A percentile compares a stretch with the other conserved stretches of the same genome.
These are phyloP conservation scores for Erpobdella octoculata DNA, from an alignment of 2,888 invertebrate species.

Conservation along the genomic window DNA sequence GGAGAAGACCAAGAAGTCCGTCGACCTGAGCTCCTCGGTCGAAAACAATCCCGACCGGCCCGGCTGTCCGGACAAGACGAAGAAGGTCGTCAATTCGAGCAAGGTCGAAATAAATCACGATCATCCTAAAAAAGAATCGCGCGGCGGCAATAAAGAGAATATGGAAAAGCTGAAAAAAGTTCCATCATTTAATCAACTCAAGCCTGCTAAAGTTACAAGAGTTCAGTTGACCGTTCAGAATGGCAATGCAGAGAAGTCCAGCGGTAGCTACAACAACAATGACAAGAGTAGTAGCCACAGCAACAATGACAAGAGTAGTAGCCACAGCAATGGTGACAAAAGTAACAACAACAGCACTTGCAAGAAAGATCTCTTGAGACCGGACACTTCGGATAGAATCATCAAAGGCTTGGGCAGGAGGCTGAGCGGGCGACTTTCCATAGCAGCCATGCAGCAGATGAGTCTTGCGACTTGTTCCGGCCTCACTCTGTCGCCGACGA, in stretches of 20 bases:
- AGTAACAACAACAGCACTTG: slow-evolving; percentile 3
- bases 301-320: too few species aligned
- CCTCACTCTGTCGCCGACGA: not conserved
- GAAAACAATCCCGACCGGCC: not conserved
- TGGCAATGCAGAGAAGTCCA: too few species aligned
- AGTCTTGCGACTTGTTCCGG: not conserved
- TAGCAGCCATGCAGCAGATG: not conserved
- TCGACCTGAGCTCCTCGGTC: not conserved
- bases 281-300: slow-evolving; percentile 2
- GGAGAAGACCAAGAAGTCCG: not conserved
- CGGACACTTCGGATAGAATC: not conserved
- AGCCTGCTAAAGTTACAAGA: not conserved
- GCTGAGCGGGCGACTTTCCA: slow-evolving; percentile 12
- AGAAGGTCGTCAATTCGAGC: not conserved
- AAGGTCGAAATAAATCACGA: too few species aligned
- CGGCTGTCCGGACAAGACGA: not conserved
- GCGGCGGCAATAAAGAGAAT: not conserved
- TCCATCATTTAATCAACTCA: not conserved
- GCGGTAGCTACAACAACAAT: not conserved
- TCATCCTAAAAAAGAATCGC: too few species aligned
- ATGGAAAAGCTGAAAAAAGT: not conserved
- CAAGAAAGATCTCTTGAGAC: not conserved
- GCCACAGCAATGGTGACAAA: not conserved
- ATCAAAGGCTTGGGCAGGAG: slow-evolving; percentile 22
- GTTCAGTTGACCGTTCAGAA: not conserved